Evolutionary conservation across 2,888 invertebrate genomes (phyloP), one percentile per base, ranked within the genome.

Genomic region (Neoitamus cyanurus): DNA sequence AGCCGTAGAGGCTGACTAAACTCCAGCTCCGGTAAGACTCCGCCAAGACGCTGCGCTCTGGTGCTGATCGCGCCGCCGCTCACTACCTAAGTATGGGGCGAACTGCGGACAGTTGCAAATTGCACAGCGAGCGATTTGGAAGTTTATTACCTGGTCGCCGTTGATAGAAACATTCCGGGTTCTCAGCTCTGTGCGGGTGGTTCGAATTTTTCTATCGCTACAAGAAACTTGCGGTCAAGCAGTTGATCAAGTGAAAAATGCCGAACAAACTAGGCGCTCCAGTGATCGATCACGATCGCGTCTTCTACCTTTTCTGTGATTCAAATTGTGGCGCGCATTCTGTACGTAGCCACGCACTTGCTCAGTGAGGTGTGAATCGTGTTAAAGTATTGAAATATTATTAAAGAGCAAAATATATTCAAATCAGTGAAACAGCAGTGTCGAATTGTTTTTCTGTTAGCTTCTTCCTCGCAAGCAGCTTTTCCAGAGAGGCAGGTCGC

Each of bases 61-160:
- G 15, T 31, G 30, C 6, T 28, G 31, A 70, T 70, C 75, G 25
- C 25, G 42, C 42, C n/a, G 70, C 58, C 68, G 30, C 31, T 30
- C 70, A 30, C 70, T 31, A 70, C 30, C 31, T 31, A n/a, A n/a
- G n/a, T 2, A 70, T 42, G 42, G 7, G 25, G 30, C 34, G 5
- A 58, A 70, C 70, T 48, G 31, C 37, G 73, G 48, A 73, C 84
- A 85, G 85, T 85, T 83, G 85, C 48, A 78, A 84, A 84, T 78
- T 77, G 83, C 78, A 83, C 58, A 84, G 84, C 84, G 85, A 83
- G 84, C 83, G 84, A 85, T 84, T 85, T 84, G 80, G 84, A 73
- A 73, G 73, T 73, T 72, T 37, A 69, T 36, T 68, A 37, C 82
- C 68, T 36, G 20, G 58, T 20, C 25, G 9, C 58, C 58, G 58